Evolutionary conservation across 92 coral and sea anemone species (phyloP).

Genomic region (Phenganax marumi): DNA sequence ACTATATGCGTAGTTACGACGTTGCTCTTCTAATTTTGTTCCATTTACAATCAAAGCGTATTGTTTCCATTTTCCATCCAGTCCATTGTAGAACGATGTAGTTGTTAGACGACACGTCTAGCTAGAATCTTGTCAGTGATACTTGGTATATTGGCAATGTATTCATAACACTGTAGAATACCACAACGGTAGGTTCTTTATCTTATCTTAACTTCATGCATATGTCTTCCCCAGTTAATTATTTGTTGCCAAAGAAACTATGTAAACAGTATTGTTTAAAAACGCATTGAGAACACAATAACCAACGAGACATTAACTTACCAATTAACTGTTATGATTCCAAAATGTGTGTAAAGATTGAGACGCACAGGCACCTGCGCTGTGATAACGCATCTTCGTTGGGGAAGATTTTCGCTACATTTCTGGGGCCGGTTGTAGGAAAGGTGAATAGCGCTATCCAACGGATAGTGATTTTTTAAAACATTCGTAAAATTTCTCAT

Average conservation of each 20-base stretch:
- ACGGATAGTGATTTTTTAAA: no score
- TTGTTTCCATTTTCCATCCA: no score
- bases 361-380: slow-evolving; percentile 1
- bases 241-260: slow-evolving; percentile 9
- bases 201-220: neutral
- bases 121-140: no score
- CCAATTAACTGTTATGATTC: neutral
- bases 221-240: neutral
- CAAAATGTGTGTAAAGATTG: neutral
- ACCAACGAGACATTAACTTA: slow-evolving; percentile 8
- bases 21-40: no score
- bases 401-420: neutral
- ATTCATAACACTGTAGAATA: neutral
- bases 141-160: neutral
- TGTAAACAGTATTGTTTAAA: neutral
- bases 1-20: no score
- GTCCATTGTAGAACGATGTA: no score
- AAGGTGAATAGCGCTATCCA: no score
- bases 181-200: neutral
- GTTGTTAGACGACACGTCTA: no score
- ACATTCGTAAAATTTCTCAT: no score
- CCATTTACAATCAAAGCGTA: no score
- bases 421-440: no score
- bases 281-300: slow-evolving; percentile 7
- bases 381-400: neutral